Base-by-base conservation (phyloP, 2,888 invertebrate species). In the Ennomos fuscantarius region DNA sequence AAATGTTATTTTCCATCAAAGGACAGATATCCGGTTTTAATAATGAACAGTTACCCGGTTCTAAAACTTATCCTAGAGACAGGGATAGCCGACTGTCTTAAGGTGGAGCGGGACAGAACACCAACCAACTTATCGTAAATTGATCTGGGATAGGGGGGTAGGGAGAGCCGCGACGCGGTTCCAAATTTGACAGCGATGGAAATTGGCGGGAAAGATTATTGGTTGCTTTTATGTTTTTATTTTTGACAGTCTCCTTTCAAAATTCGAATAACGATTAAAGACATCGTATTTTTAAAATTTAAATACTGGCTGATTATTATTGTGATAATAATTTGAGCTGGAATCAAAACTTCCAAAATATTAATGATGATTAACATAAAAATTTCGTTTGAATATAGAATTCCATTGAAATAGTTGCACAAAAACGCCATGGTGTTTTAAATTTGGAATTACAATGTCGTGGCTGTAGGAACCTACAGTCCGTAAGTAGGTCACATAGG, bases 131-230 rank as follows among this genome's bases (percentile, higher is more conserved):
- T 89, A 89, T 89, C 89, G 89, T 86, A 89, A 92, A 91, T 92
- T 92, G 91, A 92, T 92, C 91, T 86, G 86, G 82, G 89, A 72
- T 70, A 82, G 76, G 77, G 78, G 72, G 66, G 68, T 74, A 72
- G 74, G 74, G 71, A 15, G 39, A 12, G 32, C 48, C 70, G 70
- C 75, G 79, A 74, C 82, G 84, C 81, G 82, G 79, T 82, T 78
- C 89, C 88, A 88, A 91, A 91, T 91, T 92, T 91, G 92, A 92
- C 92, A 91, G 89, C 89, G 83, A 92, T 89, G 89, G 88, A 89
- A 91, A 91, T 92, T 91, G 92, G 89, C 90, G 90, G 86, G 87
- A 89, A 89, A 89, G 83, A 89, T 90, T 90, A 88, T 87, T 86
- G 86, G 86, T 84, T 78, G 81, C 58, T 57, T 64, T 69, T 70